Evolutionary conservation across 30 jellyfish, hydroid and myxozoan species (phyloP), one percentile per base, ranked within the genome.

Genomic region (Sanderia malayensis): DNA sequence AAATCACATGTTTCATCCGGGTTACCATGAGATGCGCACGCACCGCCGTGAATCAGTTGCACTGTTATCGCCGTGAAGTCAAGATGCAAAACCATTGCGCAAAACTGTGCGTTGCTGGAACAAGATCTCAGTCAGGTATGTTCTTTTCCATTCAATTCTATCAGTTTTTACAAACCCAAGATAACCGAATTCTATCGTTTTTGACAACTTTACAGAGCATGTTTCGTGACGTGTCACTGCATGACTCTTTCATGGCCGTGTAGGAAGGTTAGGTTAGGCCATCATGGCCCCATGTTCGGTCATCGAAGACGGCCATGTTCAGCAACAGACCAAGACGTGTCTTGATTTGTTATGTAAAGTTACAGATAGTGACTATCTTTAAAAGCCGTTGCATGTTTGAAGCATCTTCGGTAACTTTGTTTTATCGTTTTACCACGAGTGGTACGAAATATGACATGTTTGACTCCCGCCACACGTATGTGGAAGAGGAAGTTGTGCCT

Each of bases 261-360:
- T 49, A 9, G 27, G 64, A 19, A 49, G 64, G 64, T 49, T n/a
- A n/a, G n/a, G n/a, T n/a, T 49, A 19, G 64, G 64, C 64, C 64
- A 18, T 49, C 64, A 49, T 2, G 64, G 64, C 27, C 64, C 27
- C 52, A 49, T 49, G 11, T 49, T 49, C 27, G 64, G 23, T 49
- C 52, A 37, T 49, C 64, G 24, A 49, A 49, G 27, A 49, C 27
- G 11, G 11, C 24, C 18, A 2, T 49, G 23, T 44, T 31, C 65
- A 67, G 65, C 79, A 67, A 21, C 33, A 67, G 31, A 37, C 79
- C 79, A 67, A 71, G 83, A 46, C 83, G 74, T 71, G 83, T 32
- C 83, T 71, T 46, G 83, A 29, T 13, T 52, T 17, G 24, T 29
- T 23, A 0, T 22, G 83, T 31, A 24, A 0, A 32, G 7, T 46